phyloP scores from a whole-genome alignment of 2,797 vertebrate genomes.

The Pantherophis alleghaniensis region DNA sequence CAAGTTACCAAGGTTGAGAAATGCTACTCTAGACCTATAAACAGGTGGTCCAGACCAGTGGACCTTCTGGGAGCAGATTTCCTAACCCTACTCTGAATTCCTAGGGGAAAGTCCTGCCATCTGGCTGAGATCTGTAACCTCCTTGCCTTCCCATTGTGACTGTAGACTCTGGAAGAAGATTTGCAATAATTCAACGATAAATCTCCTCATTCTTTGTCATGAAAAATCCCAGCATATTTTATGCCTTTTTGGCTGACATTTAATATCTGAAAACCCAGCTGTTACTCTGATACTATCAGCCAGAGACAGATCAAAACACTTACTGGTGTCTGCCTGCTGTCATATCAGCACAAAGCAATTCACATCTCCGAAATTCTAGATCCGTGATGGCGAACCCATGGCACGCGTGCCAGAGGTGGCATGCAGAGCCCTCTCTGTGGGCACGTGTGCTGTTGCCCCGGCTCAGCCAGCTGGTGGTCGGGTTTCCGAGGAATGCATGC shows the following conservation, averaged over 20 bases:
- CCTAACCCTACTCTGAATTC: not conserved
- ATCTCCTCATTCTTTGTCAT: not conserved
- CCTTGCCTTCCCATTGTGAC: not conserved
- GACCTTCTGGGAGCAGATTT: not conserved
- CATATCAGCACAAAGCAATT: not conserved
- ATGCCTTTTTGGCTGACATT: constrained; percentile 14
- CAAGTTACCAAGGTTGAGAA: not conserved
- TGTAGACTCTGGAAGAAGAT: not conserved
- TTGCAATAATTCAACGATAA: not conserved
- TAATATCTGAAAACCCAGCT: constrained; percentile 28
- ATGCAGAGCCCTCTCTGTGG: too few species aligned
- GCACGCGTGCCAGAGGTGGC: too few species aligned
- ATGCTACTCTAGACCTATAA: not conserved
- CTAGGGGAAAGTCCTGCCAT: not conserved
- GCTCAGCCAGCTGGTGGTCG: too few species aligned
- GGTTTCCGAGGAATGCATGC: too few species aligned
- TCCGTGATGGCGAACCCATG: too few species aligned
- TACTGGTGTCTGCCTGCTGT: not conserved
- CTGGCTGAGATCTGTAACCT: not conserved
- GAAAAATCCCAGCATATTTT: not conserved
- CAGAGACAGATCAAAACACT: not conserved
- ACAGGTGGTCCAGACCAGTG: not conserved
- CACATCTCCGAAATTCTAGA: not conserved
- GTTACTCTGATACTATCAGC: constrained; percentile 15
- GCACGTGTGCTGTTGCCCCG: too few species aligned